phyloP scores from a whole-genome alignment of 2,113 vertebrate genomes.

The Tetrao urogallus region DNA sequence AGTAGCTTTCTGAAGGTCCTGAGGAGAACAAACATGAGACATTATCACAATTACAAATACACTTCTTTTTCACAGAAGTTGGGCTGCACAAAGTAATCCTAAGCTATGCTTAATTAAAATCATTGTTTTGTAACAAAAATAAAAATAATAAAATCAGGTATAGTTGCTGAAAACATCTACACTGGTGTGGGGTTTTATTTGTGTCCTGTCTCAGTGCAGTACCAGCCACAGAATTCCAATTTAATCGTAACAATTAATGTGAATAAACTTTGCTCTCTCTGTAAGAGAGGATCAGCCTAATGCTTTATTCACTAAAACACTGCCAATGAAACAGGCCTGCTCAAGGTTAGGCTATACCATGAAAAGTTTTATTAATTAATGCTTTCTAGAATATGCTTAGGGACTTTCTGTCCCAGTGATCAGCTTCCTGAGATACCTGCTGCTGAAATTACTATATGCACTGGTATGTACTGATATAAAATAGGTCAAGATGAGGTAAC shows the following conservation, averaged over 20 bases:
- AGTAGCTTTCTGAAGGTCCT: background rate
- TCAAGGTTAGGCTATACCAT: background rate
- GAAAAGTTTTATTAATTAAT: constrained; percentile 5
- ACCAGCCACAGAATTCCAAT: background rate
- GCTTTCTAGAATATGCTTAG: background rate
- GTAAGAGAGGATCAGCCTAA: background rate
- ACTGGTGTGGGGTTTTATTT: background rate
- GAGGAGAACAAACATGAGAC: background rate
- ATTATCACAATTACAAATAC: background rate
- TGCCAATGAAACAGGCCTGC: background rate
- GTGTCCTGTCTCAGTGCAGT: background rate
- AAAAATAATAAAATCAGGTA: background rate
- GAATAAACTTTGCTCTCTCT: background rate
- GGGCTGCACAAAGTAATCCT: background rate
- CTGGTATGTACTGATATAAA: constrained; percentile 55
- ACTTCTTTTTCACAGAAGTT: background rate
- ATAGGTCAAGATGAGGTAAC: constrained; percentile 67
- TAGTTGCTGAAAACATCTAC: background rate
- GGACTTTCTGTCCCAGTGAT: background rate
- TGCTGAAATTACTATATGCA: background rate
- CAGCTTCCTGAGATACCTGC: background rate
- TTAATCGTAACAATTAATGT: background rate
- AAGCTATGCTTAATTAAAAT: background rate
- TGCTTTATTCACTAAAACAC: background rate
- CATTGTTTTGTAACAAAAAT: background rate